Evolutionary conservation across 64 coral and sea anemone genomes (phyloP).

Genomic region (Anthopleura sola): DNA sequence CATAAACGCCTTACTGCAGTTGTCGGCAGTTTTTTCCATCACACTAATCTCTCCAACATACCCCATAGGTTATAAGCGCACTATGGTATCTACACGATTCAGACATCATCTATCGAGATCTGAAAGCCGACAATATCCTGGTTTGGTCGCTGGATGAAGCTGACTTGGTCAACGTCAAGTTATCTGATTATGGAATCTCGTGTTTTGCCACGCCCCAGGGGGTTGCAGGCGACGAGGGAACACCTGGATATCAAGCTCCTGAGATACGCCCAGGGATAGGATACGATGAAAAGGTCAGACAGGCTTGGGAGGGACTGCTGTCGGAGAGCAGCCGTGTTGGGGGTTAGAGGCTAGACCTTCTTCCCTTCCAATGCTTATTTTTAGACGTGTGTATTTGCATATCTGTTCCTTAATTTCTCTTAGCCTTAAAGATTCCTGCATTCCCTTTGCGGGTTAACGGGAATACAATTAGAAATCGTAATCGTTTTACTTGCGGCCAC

Average conservation of each 20-base stretch:
- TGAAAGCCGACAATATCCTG: slow-evolving; percentile 90
- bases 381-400: too few relatives aligned
- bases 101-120: slow-evolving; percentile 95
- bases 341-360: too few relatives aligned
- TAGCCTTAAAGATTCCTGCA: too few relatives aligned
- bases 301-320: background rate
- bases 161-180: slow-evolving; percentile 76
- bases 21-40: too few relatives aligned
- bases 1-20: too few relatives aligned
- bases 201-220: slow-evolving; percentile 94
- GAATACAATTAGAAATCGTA: too few relatives aligned
- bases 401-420: too few relatives aligned
- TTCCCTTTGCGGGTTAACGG: too few relatives aligned
- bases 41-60: background rate
- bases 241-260: slow-evolving; percentile 95
- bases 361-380: too few relatives aligned
- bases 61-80: slow-evolving; percentile 69
- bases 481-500: too few relatives aligned
- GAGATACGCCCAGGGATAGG: slow-evolving; percentile 84
- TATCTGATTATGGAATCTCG: slow-evolving; percentile 97
- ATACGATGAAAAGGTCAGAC: slow-evolving; percentile 90
- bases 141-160: slow-evolving; percentile 71
- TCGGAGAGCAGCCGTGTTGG: too few relatives aligned
- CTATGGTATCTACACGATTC: slow-evolving; percentile 93
- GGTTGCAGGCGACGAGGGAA: slow-evolving; percentile 94